Conservation (phyloP, 2,113 vertebrate genomes). For the Cryptomyrus ogoouensis region DNA sequence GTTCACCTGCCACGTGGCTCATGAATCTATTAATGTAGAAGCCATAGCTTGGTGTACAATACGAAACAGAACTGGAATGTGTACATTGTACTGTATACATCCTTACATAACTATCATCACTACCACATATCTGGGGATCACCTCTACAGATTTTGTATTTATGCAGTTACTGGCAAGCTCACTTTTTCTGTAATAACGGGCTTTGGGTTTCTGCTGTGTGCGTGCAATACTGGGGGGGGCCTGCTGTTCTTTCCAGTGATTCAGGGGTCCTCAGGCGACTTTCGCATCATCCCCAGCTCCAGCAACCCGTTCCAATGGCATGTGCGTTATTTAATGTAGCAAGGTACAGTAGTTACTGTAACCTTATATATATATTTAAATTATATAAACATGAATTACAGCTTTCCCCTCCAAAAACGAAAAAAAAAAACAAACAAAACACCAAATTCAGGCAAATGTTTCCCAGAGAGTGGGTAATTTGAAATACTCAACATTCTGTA, state of each 20-base stretch:
- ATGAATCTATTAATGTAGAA: constrained; percentile 41
- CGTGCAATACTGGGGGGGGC: background rate
- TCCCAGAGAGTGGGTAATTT: background rate
- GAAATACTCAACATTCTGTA: background rate
- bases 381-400: background rate
- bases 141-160: background rate
- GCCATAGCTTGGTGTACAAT: background rate
- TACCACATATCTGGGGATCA: background rate
- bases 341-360: background rate
- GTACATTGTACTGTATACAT: background rate
- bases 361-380: background rate
- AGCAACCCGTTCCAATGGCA: background rate
- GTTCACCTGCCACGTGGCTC: constrained; percentile 56
- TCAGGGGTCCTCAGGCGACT: background rate
- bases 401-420: background rate
- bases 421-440: background rate
- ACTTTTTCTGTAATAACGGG: background rate
- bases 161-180: background rate
- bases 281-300: background rate
- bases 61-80: background rate
- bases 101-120: background rate
- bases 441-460: background rate
- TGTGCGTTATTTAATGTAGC: background rate
- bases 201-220: background rate
- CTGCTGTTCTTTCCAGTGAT: background rate